Conservation (phyloP, 2,113 vertebrate species). For the Todiramphus chloris region DNA sequence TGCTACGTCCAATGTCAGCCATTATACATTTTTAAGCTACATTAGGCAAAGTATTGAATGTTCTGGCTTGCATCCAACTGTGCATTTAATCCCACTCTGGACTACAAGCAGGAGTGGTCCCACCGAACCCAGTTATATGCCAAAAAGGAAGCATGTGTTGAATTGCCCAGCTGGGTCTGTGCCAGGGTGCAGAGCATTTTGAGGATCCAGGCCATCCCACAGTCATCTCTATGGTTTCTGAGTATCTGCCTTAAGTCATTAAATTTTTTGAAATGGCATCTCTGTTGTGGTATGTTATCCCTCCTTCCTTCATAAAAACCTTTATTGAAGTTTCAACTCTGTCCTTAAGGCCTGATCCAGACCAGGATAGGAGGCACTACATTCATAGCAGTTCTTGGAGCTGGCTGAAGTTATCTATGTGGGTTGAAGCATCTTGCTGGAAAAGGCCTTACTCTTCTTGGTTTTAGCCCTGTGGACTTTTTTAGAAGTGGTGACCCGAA, state of each 20-base stretch:
- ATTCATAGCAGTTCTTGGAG: neutral
- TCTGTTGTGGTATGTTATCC: slow-evolving; percentile 62
- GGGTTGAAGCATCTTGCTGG: neutral
- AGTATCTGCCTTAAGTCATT: slow-evolving; percentile 61
- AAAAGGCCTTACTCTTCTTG: neutral
- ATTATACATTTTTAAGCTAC: neutral
- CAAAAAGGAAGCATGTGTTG: neutral
- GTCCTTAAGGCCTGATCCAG: slow-evolving; percentile 58
- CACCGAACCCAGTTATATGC: neutral
- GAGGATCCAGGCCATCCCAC: slow-evolving; percentile 55
- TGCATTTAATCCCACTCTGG: neutral
- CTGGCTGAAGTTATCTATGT: neutral
- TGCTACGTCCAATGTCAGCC: neutral
- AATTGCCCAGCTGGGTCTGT: neutral
- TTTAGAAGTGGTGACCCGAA: neutral
- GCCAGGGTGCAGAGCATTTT: neutral
- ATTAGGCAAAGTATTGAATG: neutral
- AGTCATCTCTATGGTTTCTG: slow-evolving; percentile 47
- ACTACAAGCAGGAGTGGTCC: neutral
- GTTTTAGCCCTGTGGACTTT: neutral
- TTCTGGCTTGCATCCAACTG: neutral
- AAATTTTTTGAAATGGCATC: slow-evolving; percentile 20
- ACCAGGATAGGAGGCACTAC: slow-evolving; percentile 25
- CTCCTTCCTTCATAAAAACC: slow-evolving; percentile 30
- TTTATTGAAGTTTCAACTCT: slow-evolving; percentile 37